Base-by-base conservation (phyloP, 2,113 vertebrate genomes). In the Otocyon megalotis region DNA sequence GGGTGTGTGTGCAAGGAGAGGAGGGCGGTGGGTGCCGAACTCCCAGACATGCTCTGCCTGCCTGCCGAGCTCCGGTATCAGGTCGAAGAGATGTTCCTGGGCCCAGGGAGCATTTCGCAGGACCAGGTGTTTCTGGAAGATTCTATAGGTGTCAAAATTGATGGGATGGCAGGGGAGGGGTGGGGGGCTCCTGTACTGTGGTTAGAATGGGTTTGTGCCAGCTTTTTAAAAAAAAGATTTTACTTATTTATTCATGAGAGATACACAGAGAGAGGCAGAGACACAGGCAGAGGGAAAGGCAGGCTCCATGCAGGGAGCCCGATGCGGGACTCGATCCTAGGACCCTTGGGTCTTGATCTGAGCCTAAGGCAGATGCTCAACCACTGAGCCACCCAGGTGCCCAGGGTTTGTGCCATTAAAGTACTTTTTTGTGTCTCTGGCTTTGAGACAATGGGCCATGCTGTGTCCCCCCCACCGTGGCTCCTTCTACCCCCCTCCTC, bases 91-190 rank as follows among this genome's bases (percentile, higher is more conserved):
- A 43, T 4, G 32, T 30, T 77, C 58, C 60, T n/a, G 58, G 69
- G 5, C 56, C 37, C 3, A 3, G 43, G 53, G 50, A 85, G 22
- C 32, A 54, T 58, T 28, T 82, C 77, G 11, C 11, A 63, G 56
- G 67, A 22, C 17, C 8, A 3, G 17, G 26, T 85, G 53, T 32
- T 92, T 96, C 90, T 93, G 65, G 95, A 86, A 94, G 87, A 15
- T 50, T 82, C 92, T 24, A 7, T 8, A 54, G 62, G 19, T 32
- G 8, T 76, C 43, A 16, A 13, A 28, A 28, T 8, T 82, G 37
- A 20, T 10, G 19, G 50, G 1, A 16, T 0, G 2, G 76, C 28
- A 5, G 13, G 9, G 14, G 20, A 35, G 28, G 35, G 28, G 12
- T 50, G 3, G 6, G 1, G 12, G 43, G 9, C 15, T 32, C 76